Conservation (phyloP, 2,888 invertebrate species). For the Odontothrips loti region DNA sequence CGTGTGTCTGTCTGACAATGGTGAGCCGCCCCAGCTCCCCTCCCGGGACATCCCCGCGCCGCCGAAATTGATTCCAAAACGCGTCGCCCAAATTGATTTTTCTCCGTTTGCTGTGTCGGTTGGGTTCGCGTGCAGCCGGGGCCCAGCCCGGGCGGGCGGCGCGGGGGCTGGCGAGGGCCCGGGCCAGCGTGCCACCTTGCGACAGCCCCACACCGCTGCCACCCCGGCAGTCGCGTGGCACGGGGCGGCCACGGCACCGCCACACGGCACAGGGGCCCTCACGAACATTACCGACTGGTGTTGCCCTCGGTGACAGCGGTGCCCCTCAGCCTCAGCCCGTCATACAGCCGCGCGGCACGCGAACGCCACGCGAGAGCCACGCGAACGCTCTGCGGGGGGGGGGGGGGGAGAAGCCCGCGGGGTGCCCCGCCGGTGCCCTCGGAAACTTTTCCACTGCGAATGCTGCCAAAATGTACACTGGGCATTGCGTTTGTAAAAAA, state of each 20-base stretch:
- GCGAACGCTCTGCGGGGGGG: background rate
- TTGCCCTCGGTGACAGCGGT: slow-evolving; percentile 23
- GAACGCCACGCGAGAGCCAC: background rate
- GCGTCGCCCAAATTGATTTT: slow-evolving; percentile 16
- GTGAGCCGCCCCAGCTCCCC: too few relatives aligned
- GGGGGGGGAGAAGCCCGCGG: too few relatives aligned
- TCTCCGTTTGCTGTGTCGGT: slow-evolving; percentile 4
- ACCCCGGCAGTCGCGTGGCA: background rate
- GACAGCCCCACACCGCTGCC: background rate
- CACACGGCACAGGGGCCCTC: background rate
- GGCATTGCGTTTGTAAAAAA: too few relatives aligned
- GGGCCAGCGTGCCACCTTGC: background rate
- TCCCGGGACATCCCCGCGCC: background rate
- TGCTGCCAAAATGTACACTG: too few relatives aligned
- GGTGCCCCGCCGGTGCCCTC: too few relatives aligned
- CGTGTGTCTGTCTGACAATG: too few relatives aligned
- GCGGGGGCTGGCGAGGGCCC: background rate
- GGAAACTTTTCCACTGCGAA: too few relatives aligned
- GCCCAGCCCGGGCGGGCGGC: background rate
- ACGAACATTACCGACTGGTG: slow-evolving; percentile 11
- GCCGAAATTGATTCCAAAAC: background rate
- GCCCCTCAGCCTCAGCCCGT: background rate
- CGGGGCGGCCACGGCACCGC: background rate
- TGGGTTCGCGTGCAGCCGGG: background rate
- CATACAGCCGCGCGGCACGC: background rate